A percentile compares a stretch with the other conserved stretches of the same genome.
Conservation (phyloP, 2,113 vertebrate genomes). For the Desmodus rotundus region DNA sequence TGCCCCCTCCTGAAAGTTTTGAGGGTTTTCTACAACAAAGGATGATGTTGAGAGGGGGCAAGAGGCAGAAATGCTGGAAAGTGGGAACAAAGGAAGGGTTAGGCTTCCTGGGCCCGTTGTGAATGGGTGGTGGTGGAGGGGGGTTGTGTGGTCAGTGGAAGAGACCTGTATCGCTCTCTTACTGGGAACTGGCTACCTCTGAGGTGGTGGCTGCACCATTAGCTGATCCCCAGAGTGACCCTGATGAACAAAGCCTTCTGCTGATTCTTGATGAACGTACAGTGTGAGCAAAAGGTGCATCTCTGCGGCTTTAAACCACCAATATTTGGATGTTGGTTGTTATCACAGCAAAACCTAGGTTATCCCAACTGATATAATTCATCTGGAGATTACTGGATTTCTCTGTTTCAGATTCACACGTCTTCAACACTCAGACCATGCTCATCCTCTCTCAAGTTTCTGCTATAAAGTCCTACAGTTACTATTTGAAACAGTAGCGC, state of each 20-base stretch:
- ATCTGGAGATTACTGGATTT: background rate
- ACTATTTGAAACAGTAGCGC: background rate
- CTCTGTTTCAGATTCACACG: background rate
- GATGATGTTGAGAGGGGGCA: fast-evolving
- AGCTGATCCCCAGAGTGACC: background rate
- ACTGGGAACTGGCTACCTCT: background rate
- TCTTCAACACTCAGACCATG: background rate
- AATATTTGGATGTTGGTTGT: background rate
- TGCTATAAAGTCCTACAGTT: background rate
- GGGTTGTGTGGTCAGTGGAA: background rate
- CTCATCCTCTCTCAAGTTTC: background rate
- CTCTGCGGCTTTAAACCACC: background rate
- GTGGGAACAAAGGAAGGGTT: background rate
- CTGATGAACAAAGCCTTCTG: background rate
- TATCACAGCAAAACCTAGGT: background rate
- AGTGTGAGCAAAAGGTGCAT: background rate
- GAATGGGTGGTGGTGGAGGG: background rate
- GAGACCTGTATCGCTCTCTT: background rate
- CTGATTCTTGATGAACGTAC: background rate
- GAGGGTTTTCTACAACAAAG: background rate
- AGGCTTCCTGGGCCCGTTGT: background rate
- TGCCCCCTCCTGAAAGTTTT: background rate
- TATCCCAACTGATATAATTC: background rate
- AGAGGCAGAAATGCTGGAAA: background rate
- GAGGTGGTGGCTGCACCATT: background rate